A percentile compares a stretch with the other conserved stretches of the same genome.
Evolutionary conservation across 2,113 vertebrate species (phyloP).

Genomic region (Dipodomys merriami): DNA sequence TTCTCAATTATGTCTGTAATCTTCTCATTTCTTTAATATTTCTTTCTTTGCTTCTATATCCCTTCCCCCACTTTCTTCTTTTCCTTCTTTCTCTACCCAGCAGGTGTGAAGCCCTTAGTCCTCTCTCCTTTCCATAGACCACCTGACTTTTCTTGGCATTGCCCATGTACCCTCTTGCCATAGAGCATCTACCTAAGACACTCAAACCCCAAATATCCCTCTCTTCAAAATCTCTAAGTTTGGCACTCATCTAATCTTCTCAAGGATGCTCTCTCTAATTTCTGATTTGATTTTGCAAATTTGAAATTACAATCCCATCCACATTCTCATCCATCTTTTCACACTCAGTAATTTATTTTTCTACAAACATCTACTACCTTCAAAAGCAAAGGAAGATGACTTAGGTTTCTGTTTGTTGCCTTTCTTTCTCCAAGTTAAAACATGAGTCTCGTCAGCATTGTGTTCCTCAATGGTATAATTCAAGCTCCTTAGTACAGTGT

Average conservation of each 20-base stretch:
- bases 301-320: background rate
- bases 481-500: background rate
- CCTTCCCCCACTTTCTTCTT: background rate
- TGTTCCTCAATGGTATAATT: background rate
- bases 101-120: too few species aligned
- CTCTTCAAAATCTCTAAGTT: background rate
- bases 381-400: background rate
- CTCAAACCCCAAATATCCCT: background rate
- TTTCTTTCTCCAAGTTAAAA: background rate
- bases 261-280: too few species aligned
- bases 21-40: background rate
- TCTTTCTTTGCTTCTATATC: too few species aligned
- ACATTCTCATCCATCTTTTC: background rate
- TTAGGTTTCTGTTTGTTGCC: background rate
- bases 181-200: background rate
- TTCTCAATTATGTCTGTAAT: background rate
- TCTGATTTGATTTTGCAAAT: background rate
- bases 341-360: background rate
- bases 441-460: background rate
- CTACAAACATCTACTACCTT: background rate
- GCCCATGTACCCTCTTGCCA: too few species aligned
- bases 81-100: too few species aligned
- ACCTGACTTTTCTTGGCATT: too few species aligned
- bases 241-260: background rate
- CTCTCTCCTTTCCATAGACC: background rate